Conservation (phyloP, 2,113 vertebrate genomes). For the Oncorhynchus mykiss region DNA sequence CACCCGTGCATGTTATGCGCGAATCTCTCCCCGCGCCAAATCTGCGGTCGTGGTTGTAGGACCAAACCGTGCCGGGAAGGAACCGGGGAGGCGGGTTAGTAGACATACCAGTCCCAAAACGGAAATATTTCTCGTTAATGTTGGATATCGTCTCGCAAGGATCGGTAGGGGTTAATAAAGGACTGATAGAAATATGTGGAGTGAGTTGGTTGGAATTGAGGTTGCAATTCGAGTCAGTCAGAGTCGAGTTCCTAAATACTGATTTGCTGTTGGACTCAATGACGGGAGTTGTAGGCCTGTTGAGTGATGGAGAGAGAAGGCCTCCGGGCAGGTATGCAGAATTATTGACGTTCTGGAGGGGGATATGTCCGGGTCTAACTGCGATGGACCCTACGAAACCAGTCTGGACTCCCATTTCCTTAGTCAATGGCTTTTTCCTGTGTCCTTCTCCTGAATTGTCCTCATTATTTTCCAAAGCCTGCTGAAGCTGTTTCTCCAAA, state of each 20-base stretch:
- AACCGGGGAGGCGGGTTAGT: slow-evolving; percentile 56
- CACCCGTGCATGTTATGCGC: slow-evolving; percentile 69
- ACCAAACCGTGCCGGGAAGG: slow-evolving; percentile 79
- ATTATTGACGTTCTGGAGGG: slow-evolving; percentile 56
- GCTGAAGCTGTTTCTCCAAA: slow-evolving; percentile 82
- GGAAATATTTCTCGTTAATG: slow-evolving; percentile 53
- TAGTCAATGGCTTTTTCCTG: slow-evolving; percentile 64
- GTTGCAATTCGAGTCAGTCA: slow-evolving; percentile 66
- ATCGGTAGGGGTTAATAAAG: slow-evolving; percentile 48
- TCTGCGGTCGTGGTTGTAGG: slow-evolving; percentile 77
- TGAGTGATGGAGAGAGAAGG: slow-evolving; percentile 60
- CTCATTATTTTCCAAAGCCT: slow-evolving; percentile 61
- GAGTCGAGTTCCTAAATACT: slow-evolving; percentile 18
- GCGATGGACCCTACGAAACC: slow-evolving; percentile 57
- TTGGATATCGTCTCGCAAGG: slow-evolving; percentile 23
- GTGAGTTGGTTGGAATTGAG: slow-evolving; percentile 27
- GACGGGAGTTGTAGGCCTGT: slow-evolving; percentile 33
- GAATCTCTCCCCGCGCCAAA: slow-evolving; percentile 72
- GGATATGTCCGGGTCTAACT: slow-evolving; percentile 48
- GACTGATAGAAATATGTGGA: slow-evolving; percentile 32
- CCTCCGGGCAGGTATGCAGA: slow-evolving; percentile 55
- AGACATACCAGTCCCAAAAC: background rate
- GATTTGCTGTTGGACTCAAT: slow-evolving; percentile 43
- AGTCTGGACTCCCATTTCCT: slow-evolving; percentile 79
- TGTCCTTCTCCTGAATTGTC: slow-evolving; percentile 15